Conservation (phyloP, 53 echinoderm and acorn worm species). For the Arbacia lixula region DNA sequence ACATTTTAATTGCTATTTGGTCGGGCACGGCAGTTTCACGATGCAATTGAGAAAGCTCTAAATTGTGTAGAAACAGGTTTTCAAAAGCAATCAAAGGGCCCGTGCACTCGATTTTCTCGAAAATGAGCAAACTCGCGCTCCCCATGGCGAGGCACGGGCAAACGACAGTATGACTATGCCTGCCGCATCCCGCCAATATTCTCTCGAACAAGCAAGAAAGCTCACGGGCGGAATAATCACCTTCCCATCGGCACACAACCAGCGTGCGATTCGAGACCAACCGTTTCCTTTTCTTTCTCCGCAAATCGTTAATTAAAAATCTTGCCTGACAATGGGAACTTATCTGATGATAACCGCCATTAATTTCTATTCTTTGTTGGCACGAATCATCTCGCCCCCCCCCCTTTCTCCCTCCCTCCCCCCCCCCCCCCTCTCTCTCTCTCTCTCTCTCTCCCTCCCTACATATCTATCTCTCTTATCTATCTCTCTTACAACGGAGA, state of each 20-base stretch:
- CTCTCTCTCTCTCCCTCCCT: background rate
- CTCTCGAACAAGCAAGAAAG: slow-evolving; percentile 46
- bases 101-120: slow-evolving; percentile 26
- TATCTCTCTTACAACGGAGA: too few species aligned
- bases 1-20: slow-evolving; percentile 51
- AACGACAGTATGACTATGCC: slow-evolving; percentile 9
- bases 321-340: slow-evolving; percentile 68
- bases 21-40: slow-evolving; percentile 30
- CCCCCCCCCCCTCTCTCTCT: background rate
- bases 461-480: background rate
- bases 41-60: slow-evolving; percentile 36
- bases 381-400: slow-evolving; percentile 35
- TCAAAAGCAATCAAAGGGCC: slow-evolving; percentile 55
- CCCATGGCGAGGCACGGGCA: background rate
- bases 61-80: slow-evolving; percentile 63
- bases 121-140: slow-evolving; percentile 54
- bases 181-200: slow-evolving; percentile 47
- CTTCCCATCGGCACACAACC: slow-evolving; percentile 51
- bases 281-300: slow-evolving; percentile 58
- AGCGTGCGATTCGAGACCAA: slow-evolving; percentile 64
- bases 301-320: slow-evolving; percentile 78
- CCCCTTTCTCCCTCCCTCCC: background rate
- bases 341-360: slow-evolving; percentile 64
- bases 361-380: slow-evolving; percentile 59
- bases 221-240: slow-evolving; percentile 57